Base-by-base conservation (phyloP, 2,113 vertebrate genomes). In the Vicugna pacos region DNA sequence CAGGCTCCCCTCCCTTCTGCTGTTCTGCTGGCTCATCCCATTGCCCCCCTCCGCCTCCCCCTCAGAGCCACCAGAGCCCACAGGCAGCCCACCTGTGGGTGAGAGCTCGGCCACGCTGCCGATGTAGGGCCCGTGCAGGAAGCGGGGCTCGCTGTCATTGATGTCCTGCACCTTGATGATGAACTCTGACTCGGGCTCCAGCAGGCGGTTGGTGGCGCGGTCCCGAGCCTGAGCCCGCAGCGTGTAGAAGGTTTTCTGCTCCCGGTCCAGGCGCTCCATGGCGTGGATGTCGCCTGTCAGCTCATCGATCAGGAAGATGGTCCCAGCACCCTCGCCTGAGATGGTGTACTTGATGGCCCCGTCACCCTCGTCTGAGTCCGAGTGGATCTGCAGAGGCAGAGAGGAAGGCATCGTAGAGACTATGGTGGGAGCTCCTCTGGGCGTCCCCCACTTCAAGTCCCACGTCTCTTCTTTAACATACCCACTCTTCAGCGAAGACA, bases 91-190 rank as follows among this genome's bases (percentile, higher is more conserved):
- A 99, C 99, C 99, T 72, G 99, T 92, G 8, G 99, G 99, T 6
- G 99, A 99, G 67, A 99, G 98, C 97, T 99, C 99, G 0, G 99
- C 99, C 97, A 99, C 99, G 0, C 99, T 99, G 97, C 99, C 99
- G 0, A 99, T 99, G 97, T 99, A 99, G 11, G 99, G 99, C 46
- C 99, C 99, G n/a, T 99, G 99, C 97, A 99, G 98, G 98, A 99
- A 99, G 95, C 99, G 99, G 2, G 99, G 99, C 96, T 99, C 99
- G 0, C 99, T 99, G 99, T 99, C 99, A 0, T 99, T 99, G 98
- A 99, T 99, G 98, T 99, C 99, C 98, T 99, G 99, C 95, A 99
- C 99, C 97, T 99, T 99, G 98, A 99, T 99, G 98, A 99, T 99
- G 97, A 99, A 99, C 98, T 99, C 99, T 0, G 99, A 99, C 98